Evolutionary conservation across 2,797 vertebrate genomes (phyloP), one percentile per base, ranked within the genome.

Genomic region (Botia almorhae): DNA sequence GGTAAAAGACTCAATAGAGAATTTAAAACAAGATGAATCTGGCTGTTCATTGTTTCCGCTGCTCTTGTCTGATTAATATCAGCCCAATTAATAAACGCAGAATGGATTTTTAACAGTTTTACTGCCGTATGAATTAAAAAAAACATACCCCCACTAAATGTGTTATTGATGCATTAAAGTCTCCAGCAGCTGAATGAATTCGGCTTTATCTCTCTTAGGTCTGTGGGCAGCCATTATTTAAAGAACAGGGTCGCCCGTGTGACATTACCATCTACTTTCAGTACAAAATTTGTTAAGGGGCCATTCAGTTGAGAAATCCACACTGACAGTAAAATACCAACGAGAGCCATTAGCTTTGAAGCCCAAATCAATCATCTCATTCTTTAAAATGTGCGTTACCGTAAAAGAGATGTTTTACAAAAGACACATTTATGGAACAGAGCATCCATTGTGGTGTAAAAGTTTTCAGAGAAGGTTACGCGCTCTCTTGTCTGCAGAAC

Each of bases 51-150:
- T 73, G 46, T 51, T 46, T 46, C 43, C 43, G 36, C 76, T 64
- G 46, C 73, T 72, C 29, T 19, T 23, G 61, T 80, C 65, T 84
- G 76, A 87, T 82, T 77, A 80, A 85, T 46, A 61, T 75, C 26
- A 48, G 39, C 50, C 33, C 81, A 72, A 78, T 85, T 86, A 79
- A 88, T 86, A 85, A 89, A 63, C 72, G 72, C 29, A 78, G 78
- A 86, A 86, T 83, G 79, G 82, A 80, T 80, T 76, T 78, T 76
- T 67, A 82, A 82, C 80, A 77, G 71, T 56, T 88, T 86, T 83
- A 86, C 67, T 67, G 73, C 69, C 73, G 33, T 67, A 86, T 81
- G 78, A 88, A 86, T 46, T 46, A 81, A 76, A 82, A 78, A 43
- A 64, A 55, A 72, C 82, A 79, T 51, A 64, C 69, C 50, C 81